A percentile compares a stretch with the other conserved stretches of the same genome.
These are phyloP conservation scores for Chrysomela aeneicollis DNA, from an alignment of 2,888 invertebrate genomes.

Conservation along the genomic window DNA sequence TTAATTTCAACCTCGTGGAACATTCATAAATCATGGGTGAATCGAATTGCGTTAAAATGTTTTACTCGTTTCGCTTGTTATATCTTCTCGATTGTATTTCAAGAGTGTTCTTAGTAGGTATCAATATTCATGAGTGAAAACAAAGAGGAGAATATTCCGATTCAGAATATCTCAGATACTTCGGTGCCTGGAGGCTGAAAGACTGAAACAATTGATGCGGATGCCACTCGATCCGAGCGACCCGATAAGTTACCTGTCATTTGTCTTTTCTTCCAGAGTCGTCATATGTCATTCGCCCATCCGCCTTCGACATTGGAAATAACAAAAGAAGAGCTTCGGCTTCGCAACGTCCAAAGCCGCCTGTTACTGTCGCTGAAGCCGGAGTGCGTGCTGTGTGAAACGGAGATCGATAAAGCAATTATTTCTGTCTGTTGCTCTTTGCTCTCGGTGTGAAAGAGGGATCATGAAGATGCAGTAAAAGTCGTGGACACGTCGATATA, in stretches of 20 bases:
- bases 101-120: too few relatives aligned
- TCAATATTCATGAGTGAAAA: too few relatives aligned
- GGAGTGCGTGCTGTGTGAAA: neutral
- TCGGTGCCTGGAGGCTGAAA: too few relatives aligned
- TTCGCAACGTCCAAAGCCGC: neutral
- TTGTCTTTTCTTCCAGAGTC: neutral
- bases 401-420: neutral
- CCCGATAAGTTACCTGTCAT: neutral
- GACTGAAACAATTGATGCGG: neutral
- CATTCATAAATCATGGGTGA: too few relatives aligned
- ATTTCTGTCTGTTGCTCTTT: neutral
- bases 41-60: too few relatives aligned
- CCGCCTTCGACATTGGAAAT: neutral
- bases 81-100: too few relatives aligned
- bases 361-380: neutral
- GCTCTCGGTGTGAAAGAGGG: neutral
- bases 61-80: too few relatives aligned
- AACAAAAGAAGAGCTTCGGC: neutral
- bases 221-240: neutral
- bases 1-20: too few relatives aligned
- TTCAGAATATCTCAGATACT: too few relatives aligned
- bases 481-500: too few relatives aligned
- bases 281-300: neutral
- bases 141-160: too few relatives aligned
- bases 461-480: too few relatives aligned